Conservation (phyloP, 2,797 vertebrate genomes). For the Galagoides demidoff region DNA sequence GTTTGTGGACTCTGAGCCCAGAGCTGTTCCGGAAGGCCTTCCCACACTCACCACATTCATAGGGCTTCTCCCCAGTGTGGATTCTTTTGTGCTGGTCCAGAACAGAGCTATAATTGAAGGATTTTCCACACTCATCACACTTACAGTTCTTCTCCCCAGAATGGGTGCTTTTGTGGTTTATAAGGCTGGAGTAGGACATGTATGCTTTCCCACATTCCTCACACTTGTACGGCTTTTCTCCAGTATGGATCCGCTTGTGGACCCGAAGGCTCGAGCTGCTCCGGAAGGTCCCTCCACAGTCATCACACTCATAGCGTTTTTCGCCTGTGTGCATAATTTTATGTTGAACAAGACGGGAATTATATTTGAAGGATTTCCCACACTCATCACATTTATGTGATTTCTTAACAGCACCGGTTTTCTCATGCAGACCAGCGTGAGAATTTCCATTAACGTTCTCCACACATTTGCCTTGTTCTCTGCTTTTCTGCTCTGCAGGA, state of each 20-base stretch:
- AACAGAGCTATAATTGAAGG: slow-evolving; percentile 81
- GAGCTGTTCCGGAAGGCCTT: slow-evolving; percentile 84
- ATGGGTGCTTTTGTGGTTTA: slow-evolving; percentile 82
- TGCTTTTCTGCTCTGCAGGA: slow-evolving; percentile 50
- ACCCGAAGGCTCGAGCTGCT: slow-evolving; percentile 82
- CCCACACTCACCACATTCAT: slow-evolving; percentile 82
- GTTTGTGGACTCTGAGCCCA: slow-evolving; percentile 81
- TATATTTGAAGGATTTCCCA: slow-evolving; percentile 82
- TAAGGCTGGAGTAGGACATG: slow-evolving; percentile 81
- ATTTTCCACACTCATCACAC: slow-evolving; percentile 79
- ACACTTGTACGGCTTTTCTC: slow-evolving; percentile 82
- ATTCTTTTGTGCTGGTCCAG: slow-evolving; percentile 81
- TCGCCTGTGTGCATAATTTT: slow-evolving; percentile 83
- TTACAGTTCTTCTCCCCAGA: slow-evolving; percentile 80
- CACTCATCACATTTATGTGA: slow-evolving; percentile 80
- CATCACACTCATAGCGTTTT: slow-evolving; percentile 79
- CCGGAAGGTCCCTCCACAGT: slow-evolving; percentile 81
- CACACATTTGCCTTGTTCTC: slow-evolving; percentile 54
- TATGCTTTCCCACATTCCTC: slow-evolving; percentile 82
- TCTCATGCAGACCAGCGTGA: slow-evolving; percentile 47
- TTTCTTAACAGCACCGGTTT: slow-evolving; percentile 67
- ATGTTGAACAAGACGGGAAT: slow-evolving; percentile 81
- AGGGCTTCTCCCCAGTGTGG: slow-evolving; percentile 84
- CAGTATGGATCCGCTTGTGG: slow-evolving; percentile 82
- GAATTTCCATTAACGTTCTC: slow-evolving; percentile 73